Conservation (phyloP, 2,797 vertebrate genomes). For the Capromys pilorides region DNA sequence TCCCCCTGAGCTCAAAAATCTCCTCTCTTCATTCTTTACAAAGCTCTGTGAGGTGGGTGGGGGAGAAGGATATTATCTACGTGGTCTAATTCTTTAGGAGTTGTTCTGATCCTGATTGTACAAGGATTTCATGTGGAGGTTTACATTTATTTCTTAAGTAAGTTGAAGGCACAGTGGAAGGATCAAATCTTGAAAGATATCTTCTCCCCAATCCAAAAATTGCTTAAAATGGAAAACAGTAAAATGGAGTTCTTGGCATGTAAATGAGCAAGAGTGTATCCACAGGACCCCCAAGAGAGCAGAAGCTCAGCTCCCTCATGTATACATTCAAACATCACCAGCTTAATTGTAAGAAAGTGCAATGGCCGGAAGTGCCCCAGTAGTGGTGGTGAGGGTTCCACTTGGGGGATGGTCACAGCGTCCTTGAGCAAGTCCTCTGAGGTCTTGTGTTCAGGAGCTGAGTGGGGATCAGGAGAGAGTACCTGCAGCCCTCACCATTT, state of each 20-base stretch:
- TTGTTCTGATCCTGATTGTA: neutral
- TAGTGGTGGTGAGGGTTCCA: neutral
- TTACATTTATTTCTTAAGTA: slow-evolving; percentile 48
- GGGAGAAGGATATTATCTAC: neutral
- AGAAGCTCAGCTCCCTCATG: neutral
- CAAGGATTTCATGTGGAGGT: neutral
- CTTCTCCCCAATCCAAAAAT: neutral
- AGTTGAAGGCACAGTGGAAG: neutral
- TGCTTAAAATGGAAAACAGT: slow-evolving; percentile 11
- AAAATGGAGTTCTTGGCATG: neutral
- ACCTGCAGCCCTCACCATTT: neutral
- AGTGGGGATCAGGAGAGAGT: neutral
- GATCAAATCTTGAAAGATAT: neutral
- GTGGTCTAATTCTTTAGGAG: slow-evolving; percentile 10
- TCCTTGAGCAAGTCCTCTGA: neutral
- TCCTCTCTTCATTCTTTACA: neutral
- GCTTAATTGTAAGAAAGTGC: neutral
- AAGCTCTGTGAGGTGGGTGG: neutral
- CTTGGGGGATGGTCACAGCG: neutral
- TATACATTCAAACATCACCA: neutral
- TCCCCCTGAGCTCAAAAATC: slow-evolving; percentile 19
- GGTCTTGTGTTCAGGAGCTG: neutral
- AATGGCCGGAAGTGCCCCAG: neutral
- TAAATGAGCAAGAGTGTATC: neutral
- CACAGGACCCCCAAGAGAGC: neutral